Percentiles rank a stretch among this genome's conserved stretches.
phyloP scores from a whole-genome alignment of 2,113 vertebrate genomes.

The Cynopterus brachyotis region DNA sequence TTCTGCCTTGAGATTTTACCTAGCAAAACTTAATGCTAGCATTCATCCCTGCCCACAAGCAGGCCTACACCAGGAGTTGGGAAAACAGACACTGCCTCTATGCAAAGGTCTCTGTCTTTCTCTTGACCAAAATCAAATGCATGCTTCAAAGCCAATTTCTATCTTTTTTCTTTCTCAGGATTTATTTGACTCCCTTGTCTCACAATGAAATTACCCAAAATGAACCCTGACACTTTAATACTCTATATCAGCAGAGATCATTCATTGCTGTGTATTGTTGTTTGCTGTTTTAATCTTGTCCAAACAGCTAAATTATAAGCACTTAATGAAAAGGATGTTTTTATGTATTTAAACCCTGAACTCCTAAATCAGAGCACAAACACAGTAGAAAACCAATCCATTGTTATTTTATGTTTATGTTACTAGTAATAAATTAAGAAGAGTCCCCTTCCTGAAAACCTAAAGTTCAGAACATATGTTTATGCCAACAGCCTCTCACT shows the following conservation, averaged over 20 bases:
- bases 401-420: neutral
- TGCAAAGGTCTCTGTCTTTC: neutral
- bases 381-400: neutral
- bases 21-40: conserved; percentile 42
- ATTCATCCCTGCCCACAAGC: neutral
- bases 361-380: neutral
- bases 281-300: neutral
- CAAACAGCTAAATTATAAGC: neutral
- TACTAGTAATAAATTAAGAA: neutral
- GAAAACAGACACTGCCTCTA: neutral
- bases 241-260: neutral
- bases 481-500: neutral
- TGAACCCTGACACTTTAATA: neutral
- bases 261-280: neutral
- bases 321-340: neutral
- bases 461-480: neutral
- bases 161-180: neutral
- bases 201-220: neutral
- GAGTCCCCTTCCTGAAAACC: neutral
- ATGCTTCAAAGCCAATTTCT: neutral
- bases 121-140: neutral
- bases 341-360: neutral
- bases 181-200: neutral
- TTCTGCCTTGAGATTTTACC: conserved; percentile 58
- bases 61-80: neutral